A percentile compares a stretch with the other conserved stretches of the same genome.
These are phyloP conservation scores for Odontesthes bonariensis DNA, from an alignment of 2,113 vertebrate genomes.

Conservation along the genomic window DNA sequence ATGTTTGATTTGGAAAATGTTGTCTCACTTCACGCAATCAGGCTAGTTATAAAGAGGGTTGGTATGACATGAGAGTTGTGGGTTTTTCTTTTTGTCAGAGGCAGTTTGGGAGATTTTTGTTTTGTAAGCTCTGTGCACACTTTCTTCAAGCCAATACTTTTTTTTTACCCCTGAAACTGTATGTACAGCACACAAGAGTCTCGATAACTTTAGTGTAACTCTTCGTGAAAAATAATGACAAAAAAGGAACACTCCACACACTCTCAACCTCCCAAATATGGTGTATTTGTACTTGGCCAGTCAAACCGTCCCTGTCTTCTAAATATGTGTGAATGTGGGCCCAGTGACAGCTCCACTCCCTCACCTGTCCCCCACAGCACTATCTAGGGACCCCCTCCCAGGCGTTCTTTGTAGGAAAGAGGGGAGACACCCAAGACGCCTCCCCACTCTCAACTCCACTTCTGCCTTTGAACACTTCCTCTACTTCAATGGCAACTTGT, in stretches of 20 bases:
- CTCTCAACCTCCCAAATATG: conserved; percentile 60
- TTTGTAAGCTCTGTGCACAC: conserved; percentile 60
- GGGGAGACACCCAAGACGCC: conserved; percentile 79
- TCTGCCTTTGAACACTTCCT: conserved; percentile 77
- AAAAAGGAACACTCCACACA: conserved; percentile 54
- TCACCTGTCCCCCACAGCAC: conserved; percentile 82
- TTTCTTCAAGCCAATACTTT: conserved; percentile 58
- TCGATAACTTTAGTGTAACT: conserved; percentile 71
- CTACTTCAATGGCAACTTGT: conserved; percentile 78
- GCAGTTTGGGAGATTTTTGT: conserved; percentile 55
- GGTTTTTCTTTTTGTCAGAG: conserved; percentile 62
- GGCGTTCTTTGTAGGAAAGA: conserved; percentile 71
- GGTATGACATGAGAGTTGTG: conserved; percentile 55
- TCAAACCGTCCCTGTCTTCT: conserved; percentile 69
- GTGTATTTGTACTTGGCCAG: conserved; percentile 71
- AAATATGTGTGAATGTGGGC: conserved; percentile 72
- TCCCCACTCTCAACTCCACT: conserved; percentile 72
- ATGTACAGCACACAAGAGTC: conserved; percentile 38
- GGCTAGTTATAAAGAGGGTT: conserved; percentile 46
- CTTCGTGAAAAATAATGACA: conserved; percentile 63
- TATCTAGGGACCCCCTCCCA: conserved; percentile 79
- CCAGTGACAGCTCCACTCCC: conserved; percentile 94
- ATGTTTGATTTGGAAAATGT: conserved; percentile 63
- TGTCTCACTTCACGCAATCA: conserved; percentile 64
- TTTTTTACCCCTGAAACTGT: conserved; percentile 61